These are phyloP conservation scores for Drosophila repletoides DNA, from an alignment of 1,140 invertebrate species.

Conservation along the genomic window DNA sequence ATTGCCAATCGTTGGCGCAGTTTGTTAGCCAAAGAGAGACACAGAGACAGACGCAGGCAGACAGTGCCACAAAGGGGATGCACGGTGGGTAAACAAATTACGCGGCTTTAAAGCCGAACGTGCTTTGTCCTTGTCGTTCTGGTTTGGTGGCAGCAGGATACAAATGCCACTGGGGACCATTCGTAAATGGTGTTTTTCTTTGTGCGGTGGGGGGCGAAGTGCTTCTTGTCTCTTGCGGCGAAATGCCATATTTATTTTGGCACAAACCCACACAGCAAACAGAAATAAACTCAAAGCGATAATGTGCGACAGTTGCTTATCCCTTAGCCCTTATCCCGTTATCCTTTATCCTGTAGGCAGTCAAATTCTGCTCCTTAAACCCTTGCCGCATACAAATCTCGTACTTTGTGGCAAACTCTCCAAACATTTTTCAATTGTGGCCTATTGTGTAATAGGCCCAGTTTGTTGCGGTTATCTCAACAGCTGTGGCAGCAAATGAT, in stretches of 20 bases:
- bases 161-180: constrained; percentile 13
- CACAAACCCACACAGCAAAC: constrained; percentile 21
- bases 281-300: constrained; percentile 48
- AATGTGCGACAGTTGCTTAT: constrained; percentile 57
- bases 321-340: constrained; percentile 4
- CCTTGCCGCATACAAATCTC: constrained; percentile 27
- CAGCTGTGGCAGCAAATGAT: constrained; percentile 6
- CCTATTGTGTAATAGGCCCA: constrained; percentile 14
- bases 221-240: constrained; percentile 39
- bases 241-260: constrained; percentile 73
- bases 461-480: constrained; percentile 5
- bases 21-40: constrained; percentile 49
- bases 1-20: constrained; percentile 49
- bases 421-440: constrained; percentile 48
- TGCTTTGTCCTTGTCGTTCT: constrained; percentile 28
- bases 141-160: background rate
- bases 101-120: constrained; percentile 61
- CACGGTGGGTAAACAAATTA: constrained; percentile 64
- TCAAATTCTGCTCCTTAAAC: constrained; percentile 22
- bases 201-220: no score
- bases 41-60: constrained; percentile 2
- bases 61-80: constrained; percentile 31
- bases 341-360: background rate
- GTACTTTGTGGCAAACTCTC: constrained; percentile 40
- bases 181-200: constrained; percentile 20